Base-by-base conservation (phyloP, 2,113 vertebrate species). In the Leucopsar rothschildi region DNA sequence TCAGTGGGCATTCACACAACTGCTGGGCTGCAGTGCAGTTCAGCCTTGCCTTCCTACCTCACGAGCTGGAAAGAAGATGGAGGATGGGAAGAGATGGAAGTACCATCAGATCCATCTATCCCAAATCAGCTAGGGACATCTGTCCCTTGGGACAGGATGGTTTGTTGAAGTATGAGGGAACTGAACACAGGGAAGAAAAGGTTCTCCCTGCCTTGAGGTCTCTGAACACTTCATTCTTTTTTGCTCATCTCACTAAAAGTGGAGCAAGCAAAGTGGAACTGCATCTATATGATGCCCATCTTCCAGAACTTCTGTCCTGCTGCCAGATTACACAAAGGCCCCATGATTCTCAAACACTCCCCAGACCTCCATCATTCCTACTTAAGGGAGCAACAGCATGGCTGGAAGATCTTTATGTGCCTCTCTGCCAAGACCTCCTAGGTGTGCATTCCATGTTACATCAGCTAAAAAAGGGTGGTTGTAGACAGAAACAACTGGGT, bases 251-350 rank as follows among this genome's bases (percentile, higher is more conserved):
- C 35, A 12, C 25, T 86, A n/a, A 39, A 76, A 86, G 35, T 5
- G 24, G 56, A 91, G n/a, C 21, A 45, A 72, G 61, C 12, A 28
- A 82, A 53, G 29, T 42, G 37, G 12, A 55, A 20, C 7, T 42
- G 27, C 23, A 23, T 35, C 7, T 5, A 0, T 14, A 31, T 28
- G 50, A 50, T 59, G 63, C 53, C 7, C 0, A 0, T 35, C 42
- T 68, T 86, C 45, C 44, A 66, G 35, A 86, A n/a, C 40, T 44
- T 52, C 49, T 86, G 57, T 29, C 1, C 37, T 50, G 45, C 37
- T 91, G 42, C 15, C 1, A 3, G 53, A 31, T 68, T 92, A 60
- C 9, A 44, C 35, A 47, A 92, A 79, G 49, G 76, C n/a, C 75
- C 53, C 9, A 1, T 42, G n/a, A 17, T 44, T 71, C 25, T 49